Conservation (phyloP, 2,888 invertebrate genomes). For the Lepidocyrtinus sp. region DNA sequence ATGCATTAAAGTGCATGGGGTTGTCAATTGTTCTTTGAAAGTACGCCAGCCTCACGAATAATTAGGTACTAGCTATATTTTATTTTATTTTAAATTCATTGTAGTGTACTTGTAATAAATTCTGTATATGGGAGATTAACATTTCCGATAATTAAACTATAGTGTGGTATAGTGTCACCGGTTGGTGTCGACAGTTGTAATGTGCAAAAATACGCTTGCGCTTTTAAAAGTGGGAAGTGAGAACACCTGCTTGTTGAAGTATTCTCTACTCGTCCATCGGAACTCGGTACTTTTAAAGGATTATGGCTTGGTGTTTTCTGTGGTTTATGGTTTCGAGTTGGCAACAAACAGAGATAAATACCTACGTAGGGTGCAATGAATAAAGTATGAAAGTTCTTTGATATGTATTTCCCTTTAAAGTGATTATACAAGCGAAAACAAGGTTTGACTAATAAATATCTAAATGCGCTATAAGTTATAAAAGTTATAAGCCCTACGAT, state of each 20-base stretch:
- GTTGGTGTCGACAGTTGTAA: conserved; percentile 19
- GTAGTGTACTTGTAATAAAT: background rate
- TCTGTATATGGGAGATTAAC: conserved; percentile 25
- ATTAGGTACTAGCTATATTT: background rate
- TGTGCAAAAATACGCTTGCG: background rate
- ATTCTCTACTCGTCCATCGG: too few species aligned
- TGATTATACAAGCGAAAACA: background rate
- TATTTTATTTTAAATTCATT: background rate
- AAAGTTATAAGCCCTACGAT: background rate
- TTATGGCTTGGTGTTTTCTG: background rate
- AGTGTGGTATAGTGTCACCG: conserved; percentile 26
- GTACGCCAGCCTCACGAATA: background rate
- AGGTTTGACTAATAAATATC: background rate
- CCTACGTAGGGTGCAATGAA: background rate
- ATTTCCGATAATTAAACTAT: conserved; percentile 47
- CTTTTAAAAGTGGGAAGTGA: background rate
- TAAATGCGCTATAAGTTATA: background rate
- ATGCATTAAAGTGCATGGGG: background rate
- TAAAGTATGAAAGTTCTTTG: background rate
- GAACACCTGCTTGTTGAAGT: background rate
- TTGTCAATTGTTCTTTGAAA: background rate
- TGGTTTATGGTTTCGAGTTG: background rate
- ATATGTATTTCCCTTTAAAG: background rate
- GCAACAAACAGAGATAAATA: background rate
- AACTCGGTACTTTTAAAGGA: too few species aligned